Evolutionary conservation across 2,113 vertebrate species (phyloP).

Genomic region (Chionomys nivalis): DNA sequence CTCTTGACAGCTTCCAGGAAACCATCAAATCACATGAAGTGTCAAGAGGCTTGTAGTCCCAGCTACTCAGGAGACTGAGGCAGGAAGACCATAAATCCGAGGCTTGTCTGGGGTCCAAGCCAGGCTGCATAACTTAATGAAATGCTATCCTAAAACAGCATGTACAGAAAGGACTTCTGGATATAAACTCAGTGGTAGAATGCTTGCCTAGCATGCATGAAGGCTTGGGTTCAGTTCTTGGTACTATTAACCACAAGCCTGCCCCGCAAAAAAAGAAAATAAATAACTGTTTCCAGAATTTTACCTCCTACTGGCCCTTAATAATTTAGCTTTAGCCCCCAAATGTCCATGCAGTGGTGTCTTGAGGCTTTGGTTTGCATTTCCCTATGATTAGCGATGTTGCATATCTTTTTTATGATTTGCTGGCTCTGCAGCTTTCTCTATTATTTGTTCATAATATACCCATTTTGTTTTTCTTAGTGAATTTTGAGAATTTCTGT

Average conservation of each 20-base stretch:
- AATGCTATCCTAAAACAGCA: background rate
- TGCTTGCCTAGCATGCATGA: background rate
- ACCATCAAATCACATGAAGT: background rate
- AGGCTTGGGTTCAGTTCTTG: background rate
- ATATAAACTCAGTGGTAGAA: background rate
- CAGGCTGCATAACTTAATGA: background rate
- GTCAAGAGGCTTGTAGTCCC: background rate
- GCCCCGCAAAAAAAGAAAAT: background rate
- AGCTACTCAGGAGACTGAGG: background rate
- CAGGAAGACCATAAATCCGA: background rate
- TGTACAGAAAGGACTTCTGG: background rate
- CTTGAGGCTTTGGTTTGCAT: background rate
- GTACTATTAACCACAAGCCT: background rate
- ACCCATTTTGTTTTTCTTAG: background rate
- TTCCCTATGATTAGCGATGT: background rate
- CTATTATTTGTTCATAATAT: background rate
- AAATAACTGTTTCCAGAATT: background rate
- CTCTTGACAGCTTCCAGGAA: constrained; percentile 21
- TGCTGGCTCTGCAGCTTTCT: background rate
- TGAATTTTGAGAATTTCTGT: background rate
- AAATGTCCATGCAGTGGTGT: background rate
- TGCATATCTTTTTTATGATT: background rate
- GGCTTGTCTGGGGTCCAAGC: background rate
- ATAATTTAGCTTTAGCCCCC: background rate
- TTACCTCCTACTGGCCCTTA: background rate